Conservation (phyloP, 1,140 invertebrate species). For the Hermetia illucens region DNA sequence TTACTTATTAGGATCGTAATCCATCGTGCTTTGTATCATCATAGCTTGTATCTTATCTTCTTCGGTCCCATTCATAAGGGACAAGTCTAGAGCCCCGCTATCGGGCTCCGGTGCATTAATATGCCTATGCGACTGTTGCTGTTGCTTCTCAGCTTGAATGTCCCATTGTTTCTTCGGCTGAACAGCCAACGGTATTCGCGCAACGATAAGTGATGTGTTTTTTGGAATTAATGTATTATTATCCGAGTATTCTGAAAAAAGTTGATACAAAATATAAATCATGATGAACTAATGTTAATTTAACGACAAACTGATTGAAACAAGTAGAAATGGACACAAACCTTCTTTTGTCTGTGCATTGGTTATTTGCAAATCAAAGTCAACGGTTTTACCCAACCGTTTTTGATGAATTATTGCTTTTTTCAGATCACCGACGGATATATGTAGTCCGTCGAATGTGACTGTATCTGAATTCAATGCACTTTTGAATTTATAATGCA, state of each 20-base stretch:
- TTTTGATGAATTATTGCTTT: slow-evolving; percentile 91
- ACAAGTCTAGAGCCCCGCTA: slow-evolving; percentile 60
- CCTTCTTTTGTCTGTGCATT: slow-evolving; percentile 98
- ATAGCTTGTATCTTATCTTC: slow-evolving; percentile 95
- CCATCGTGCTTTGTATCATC: slow-evolving; percentile 90
- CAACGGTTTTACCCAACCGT: slow-evolving; percentile 79
- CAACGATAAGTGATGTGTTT: slow-evolving; percentile 93
- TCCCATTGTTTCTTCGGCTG: slow-evolving; percentile 62
- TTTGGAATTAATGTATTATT: slow-evolving; percentile 85
- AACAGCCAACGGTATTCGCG: slow-evolving; percentile 72
- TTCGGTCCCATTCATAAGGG: slow-evolving; percentile 81
- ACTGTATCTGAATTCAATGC: slow-evolving; percentile 89
- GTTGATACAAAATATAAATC: slow-evolving; percentile 15
- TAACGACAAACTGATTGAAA: neutral
- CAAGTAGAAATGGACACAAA: slow-evolving; percentile 33
- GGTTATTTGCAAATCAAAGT: slow-evolving; percentile 91
- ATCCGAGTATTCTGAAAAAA: slow-evolving; percentile 74
- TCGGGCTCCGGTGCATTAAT: too few species aligned
- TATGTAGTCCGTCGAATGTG: slow-evolving; percentile 92
- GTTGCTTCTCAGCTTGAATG: slow-evolving; percentile 19
- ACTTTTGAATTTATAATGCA: slow-evolving; percentile 98
- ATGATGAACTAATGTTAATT: neutral
- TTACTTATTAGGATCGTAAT: slow-evolving; percentile 94
- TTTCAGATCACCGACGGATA: slow-evolving; percentile 88
- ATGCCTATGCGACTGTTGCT: slow-evolving; percentile 29